Conservation (phyloP, 2,113 vertebrate species). For the Misgurnus mizolepis region DNA sequence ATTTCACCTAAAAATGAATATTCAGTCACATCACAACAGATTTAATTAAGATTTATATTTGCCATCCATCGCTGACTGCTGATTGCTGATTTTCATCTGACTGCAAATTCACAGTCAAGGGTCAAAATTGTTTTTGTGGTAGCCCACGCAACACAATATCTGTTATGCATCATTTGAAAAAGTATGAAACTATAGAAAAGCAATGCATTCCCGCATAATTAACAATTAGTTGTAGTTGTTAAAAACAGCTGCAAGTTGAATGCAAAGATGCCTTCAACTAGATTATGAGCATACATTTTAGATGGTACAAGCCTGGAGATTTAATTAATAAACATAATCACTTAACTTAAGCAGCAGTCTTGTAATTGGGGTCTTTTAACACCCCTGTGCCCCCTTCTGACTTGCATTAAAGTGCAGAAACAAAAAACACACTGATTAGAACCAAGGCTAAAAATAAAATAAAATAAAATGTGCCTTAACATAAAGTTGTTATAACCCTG, state of each 20-base stretch:
- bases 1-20: neutral
- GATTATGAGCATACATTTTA: constrained; percentile 9
- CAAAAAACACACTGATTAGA: neutral
- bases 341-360: constrained; percentile 19
- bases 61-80: neutral
- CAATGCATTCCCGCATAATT: neutral
- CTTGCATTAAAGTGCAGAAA: neutral
- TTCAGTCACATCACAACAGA: neutral
- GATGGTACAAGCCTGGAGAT: constrained; percentile 9
- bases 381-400: neutral
- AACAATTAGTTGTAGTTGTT: constrained; percentile 3
- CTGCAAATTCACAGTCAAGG: neutral
- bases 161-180: neutral
- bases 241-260: constrained; percentile 11
- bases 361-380: constrained; percentile 2
- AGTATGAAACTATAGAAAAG: neutral
- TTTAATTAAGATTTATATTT: neutral
- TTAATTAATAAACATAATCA: constrained; percentile 40
- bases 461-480: neutral
- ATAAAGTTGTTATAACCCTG: neutral
- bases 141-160: constrained; percentile 13
- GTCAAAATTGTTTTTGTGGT: neutral
- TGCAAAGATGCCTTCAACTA: constrained; percentile 27
- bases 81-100: neutral
- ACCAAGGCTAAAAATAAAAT: neutral